Conservation (phyloP, 53 echinoderm and acorn worm species). For the Hippasteria phrygiana region DNA sequence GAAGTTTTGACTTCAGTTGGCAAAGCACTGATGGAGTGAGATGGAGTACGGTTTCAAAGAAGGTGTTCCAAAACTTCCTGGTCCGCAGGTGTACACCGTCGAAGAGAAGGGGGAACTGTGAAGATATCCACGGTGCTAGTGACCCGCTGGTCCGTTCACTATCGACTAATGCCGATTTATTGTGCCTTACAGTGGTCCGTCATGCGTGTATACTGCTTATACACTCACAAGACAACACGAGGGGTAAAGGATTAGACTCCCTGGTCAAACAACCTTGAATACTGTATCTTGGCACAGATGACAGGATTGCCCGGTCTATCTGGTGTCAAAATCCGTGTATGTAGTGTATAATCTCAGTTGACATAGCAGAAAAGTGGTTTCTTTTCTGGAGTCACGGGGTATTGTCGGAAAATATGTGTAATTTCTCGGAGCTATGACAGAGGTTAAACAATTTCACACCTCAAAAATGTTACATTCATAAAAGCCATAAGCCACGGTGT, state of each 20-base stretch:
- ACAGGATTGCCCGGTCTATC: too few relatives aligned
- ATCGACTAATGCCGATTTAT: background rate
- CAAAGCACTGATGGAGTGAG: background rate
- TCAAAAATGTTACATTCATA: slow-evolving; percentile 33
- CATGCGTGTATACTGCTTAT: slow-evolving; percentile 1
- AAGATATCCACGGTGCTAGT: background rate
- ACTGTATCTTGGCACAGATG: too few relatives aligned
- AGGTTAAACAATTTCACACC: background rate
- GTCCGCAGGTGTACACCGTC: too few relatives aligned
- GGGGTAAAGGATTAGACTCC: background rate
- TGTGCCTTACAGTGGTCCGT: background rate
- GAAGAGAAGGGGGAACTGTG: too few relatives aligned
- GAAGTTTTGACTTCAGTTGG: background rate
- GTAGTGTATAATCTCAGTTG: too few relatives aligned
- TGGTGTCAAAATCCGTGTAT: too few relatives aligned
- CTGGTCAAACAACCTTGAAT: background rate
- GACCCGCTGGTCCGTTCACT: background rate
- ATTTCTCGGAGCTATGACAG: background rate
- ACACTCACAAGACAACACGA: background rate
- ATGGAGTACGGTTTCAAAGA: background rate
- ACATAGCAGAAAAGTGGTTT: background rate
- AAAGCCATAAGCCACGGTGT: background rate
- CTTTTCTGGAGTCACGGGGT: background rate
- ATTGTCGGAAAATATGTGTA: background rate
- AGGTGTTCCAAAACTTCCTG: background rate